Evolutionary conservation across 2,113 vertebrate species (phyloP).

Genomic region (Nannospalax galili): DNA sequence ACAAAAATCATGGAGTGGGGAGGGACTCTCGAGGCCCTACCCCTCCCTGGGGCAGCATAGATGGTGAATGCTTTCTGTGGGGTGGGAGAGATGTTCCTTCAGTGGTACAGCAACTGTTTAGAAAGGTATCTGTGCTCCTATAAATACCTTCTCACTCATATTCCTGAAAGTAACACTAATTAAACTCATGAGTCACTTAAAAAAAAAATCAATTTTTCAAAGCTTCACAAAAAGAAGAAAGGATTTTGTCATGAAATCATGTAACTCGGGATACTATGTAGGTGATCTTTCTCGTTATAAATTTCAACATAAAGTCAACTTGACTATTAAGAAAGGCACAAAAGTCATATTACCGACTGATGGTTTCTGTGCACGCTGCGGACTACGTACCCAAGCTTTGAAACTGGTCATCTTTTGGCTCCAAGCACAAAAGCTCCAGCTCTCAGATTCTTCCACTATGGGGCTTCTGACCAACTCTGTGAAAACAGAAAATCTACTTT

Average conservation of each 20-base stretch:
- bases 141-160: neutral
- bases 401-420: neutral
- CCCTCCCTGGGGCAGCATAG: too few species aligned
- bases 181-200: neutral
- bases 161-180: neutral
- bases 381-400: neutral
- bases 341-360: neutral
- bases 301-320: conserved; percentile 17
- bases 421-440: conserved; percentile 68
- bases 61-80: neutral
- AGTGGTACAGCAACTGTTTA: neutral
- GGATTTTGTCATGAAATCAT: neutral
- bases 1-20: neutral
- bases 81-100: neutral
- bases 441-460: conserved; percentile 75
- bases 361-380: neutral
- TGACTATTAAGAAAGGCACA: neutral
- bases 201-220: too few species aligned
- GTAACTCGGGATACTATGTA: neutral
- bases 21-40: neutral
- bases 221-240: neutral
- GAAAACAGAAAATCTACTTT: too few species aligned
- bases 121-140: neutral
- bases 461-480: conserved; percentile 68
- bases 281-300: neutral